Base-by-base conservation (phyloP, 2,888 invertebrate genomes). In the Pedicia rivosa region DNA sequence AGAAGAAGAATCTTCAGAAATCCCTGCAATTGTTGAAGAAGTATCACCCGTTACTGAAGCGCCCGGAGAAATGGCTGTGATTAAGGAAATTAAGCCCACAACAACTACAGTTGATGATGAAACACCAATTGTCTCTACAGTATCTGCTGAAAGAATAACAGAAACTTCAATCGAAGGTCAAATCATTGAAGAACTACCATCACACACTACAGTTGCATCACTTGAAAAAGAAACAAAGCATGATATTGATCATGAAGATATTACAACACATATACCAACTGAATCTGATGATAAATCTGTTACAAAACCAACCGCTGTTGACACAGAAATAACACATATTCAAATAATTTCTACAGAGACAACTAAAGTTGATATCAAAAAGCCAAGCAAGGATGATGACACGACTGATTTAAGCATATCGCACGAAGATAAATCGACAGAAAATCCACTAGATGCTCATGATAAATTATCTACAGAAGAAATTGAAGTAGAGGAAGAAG, bases 1-100 rank as follows among this genome's bases (percentile, higher is more conserved):
- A 31, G 45, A 50, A 32, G 47, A 41, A 17, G 40, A 40, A 15
- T 13, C 31, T 26, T 17, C 40, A 22, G 40, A 40, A 36, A 38
- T 28, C n/a, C 37, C 44, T 31, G 40, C 37, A 17, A 19, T 37
- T 10, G 32, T 37, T 14, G 35, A 20, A 16, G 39, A 44, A 27
- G 39, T 36, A 14, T 16, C 35, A 29, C 13, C 39, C 1, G 36
- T 42, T 16, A 38, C 43, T 26, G 37, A 35, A 17, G 16, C 40
- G 13, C 33, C 39, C 25, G 34, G 36, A 19, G 44, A 42, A 39
- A 33, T 38, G 37, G 29, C 35, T 22, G 28, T 20, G n/a, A n/a
- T n/a, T 12, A 24, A 26, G 16, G 22, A 37, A 20, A 14, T 24
- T 7, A 32, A 41, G 9, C 28, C 29, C n/a, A n/a, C n/a, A n/a